Evolutionary conservation across 2,888 invertebrate species (phyloP).

Genomic region (Agrochola macilenta): DNA sequence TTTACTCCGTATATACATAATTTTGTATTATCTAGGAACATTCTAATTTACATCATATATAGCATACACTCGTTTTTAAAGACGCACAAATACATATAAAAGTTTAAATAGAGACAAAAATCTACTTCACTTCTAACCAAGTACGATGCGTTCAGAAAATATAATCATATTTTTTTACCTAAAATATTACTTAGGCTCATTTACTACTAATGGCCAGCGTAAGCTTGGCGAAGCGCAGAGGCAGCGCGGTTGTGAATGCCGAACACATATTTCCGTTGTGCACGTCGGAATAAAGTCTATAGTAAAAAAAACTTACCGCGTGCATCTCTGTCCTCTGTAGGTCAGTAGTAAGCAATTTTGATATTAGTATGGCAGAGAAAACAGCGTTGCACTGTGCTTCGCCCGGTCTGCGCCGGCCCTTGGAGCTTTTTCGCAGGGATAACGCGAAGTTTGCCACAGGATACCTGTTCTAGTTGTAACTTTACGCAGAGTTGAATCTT

Average conservation of each 20-base stretch:
- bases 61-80: slow-evolving; percentile 62
- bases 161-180: slow-evolving; percentile 28
- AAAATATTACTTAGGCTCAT: slow-evolving; percentile 24
- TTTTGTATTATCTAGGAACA: slow-evolving; percentile 70
- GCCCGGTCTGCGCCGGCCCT: no score
- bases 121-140: slow-evolving; percentile 62
- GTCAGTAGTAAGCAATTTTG: neutral
- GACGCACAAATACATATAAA: slow-evolving; percentile 54
- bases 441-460: neutral
- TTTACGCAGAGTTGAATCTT: neutral
- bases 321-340: no score
- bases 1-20: slow-evolving; percentile 75
- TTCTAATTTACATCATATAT: slow-evolving; percentile 62
- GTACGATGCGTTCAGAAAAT: slow-evolving; percentile 45
- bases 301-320: neutral
- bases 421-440: neutral
- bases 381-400: neutral
- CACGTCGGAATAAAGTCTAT: neutral
- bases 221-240: neutral
- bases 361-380: neutral
- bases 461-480: slow-evolving; percentile 2
- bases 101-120: slow-evolving; percentile 60
- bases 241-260: neutral
- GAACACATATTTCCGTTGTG: neutral
- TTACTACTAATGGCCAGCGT: neutral